phyloP scores from a whole-genome alignment of 2,888 invertebrate species.

The Panorpa germanica region DNA sequence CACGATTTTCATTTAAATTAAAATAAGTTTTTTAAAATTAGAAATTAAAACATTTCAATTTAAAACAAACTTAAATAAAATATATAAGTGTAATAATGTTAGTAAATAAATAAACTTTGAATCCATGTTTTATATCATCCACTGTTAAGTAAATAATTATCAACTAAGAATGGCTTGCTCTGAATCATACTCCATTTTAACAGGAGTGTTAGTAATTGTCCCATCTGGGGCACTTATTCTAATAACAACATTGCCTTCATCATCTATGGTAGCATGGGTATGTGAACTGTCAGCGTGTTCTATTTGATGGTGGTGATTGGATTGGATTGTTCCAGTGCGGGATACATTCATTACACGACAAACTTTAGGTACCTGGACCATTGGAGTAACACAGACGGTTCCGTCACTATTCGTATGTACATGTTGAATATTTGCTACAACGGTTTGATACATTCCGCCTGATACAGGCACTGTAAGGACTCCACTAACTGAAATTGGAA shows the following conservation, averaged over 20 bases:
- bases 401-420: conserved; percentile 55
- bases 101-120: conserved; percentile 1
- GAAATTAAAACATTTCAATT: neutral
- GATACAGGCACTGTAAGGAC: conserved; percentile 92
- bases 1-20: neutral
- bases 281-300: neutral
- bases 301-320: neutral
- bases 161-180: conserved; percentile 1
- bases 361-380: conserved; percentile 63
- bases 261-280: conserved; percentile 7
- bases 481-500: conserved; percentile 73
- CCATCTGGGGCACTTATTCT: conserved; percentile 4
- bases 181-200: no score
- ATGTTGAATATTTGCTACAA: conserved; percentile 77
- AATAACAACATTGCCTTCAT: conserved; percentile 8
- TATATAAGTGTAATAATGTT: neutral
- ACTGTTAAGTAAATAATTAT: conserved; percentile 4
- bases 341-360: no score
- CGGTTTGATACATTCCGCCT: conserved; percentile 90
- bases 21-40: conserved; percentile 1
- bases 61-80: conserved; percentile 7
- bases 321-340: neutral
- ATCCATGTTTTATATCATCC: no score
- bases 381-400: conserved; percentile 65
- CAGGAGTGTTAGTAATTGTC: no score